Percentiles rank a stretch among this genome's conserved stretches.
These are phyloP conservation scores for Oscheius sp. DNA, from an alignment of 2,888 invertebrate genomes.

Conservation along the genomic window DNA sequence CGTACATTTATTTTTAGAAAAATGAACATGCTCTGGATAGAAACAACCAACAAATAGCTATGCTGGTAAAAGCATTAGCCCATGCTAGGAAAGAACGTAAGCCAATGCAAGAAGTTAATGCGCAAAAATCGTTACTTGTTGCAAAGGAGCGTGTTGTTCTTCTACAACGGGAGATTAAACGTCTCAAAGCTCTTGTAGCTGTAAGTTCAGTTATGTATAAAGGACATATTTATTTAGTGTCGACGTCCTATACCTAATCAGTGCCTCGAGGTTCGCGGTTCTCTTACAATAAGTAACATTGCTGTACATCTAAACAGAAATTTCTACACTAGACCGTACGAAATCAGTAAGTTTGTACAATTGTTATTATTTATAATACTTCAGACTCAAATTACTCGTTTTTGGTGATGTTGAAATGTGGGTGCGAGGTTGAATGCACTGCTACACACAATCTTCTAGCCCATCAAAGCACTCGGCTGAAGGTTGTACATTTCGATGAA, in stretches of 20 bases:
- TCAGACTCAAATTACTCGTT: conserved; percentile 53
- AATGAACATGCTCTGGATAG: conserved; percentile 44
- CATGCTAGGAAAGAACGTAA: conserved; percentile 47
- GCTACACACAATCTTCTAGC: conserved; percentile 56
- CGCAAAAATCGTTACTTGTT: conserved; percentile 49
- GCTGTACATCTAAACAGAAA: conserved; percentile 49
- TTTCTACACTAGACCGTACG: conserved; percentile 48
- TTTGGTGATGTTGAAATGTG: conserved; percentile 56
- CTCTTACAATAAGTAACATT: conserved; percentile 52
- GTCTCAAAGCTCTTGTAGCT: conserved; percentile 46
- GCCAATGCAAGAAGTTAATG: conserved; percentile 48
- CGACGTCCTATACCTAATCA: conserved; percentile 54
- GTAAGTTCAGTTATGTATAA: conserved; percentile 18
- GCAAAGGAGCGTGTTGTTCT: conserved; percentile 48
- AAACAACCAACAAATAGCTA: conserved; percentile 48
- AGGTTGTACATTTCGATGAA: conserved; percentile 49
- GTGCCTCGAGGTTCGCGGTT: conserved; percentile 49
- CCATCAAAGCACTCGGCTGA: conserved; percentile 47
- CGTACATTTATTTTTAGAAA: conserved; percentile 33
- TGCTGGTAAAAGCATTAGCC: conserved; percentile 45
- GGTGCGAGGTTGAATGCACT: conserved; percentile 58
- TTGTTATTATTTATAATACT: neutral
- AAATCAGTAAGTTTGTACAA: conserved; percentile 16
- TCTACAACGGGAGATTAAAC: conserved; percentile 47
- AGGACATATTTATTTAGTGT: conserved; percentile 18